Evolutionary conservation across 2,888 invertebrate species (phyloP).

Genomic region (Piscicola geometra): DNA sequence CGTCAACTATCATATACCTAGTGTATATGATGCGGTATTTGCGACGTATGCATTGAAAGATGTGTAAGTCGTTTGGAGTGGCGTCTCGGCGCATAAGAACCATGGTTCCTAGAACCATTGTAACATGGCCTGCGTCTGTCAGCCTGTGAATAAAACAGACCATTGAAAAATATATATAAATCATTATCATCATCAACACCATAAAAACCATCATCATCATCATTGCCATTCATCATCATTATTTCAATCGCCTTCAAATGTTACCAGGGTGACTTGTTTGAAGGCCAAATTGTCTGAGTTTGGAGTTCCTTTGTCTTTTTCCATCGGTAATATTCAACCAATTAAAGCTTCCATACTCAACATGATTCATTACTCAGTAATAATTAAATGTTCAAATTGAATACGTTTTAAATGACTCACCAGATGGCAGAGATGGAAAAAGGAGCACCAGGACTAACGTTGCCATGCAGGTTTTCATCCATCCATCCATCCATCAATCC

Average conservation of each 20-base stretch:
- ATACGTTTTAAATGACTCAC: background rate
- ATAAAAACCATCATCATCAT: background rate
- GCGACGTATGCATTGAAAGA: no score
- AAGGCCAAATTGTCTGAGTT: background rate
- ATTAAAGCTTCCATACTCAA: background rate
- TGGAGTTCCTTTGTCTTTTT: conserved; percentile 8
- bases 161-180: no score
- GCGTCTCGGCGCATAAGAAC: no score
- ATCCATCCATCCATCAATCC: no score
- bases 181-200: background rate
- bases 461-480: conserved; percentile 5
- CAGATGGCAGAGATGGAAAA: background rate
- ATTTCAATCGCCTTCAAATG: background rate
- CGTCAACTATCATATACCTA: no score
- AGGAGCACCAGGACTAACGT: conserved; percentile 6
- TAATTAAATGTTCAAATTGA: no score
- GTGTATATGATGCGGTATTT: no score
- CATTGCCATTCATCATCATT: background rate
- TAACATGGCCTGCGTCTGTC: no score
- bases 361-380: background rate
- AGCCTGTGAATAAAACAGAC: no score
- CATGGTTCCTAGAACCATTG: no score
- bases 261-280: background rate
- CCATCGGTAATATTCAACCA: background rate
- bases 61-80: no score